Evolutionary conservation across 2,797 vertebrate genomes (phyloP), one percentile per base, ranked within the genome.

Genomic region (Tauraco hartlaubi): DNA sequence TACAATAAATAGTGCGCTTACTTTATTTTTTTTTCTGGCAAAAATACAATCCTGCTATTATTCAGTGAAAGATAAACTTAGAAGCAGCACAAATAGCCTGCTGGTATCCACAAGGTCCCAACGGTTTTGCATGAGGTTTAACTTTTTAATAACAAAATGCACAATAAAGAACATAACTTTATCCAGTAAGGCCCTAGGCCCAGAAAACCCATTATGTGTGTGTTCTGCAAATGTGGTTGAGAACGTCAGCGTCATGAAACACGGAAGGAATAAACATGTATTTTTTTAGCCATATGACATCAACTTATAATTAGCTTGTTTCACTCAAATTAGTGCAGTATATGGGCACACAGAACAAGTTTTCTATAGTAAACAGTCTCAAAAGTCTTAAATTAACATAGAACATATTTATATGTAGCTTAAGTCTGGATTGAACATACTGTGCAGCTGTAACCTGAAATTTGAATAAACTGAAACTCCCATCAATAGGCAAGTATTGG

Each of bases 281-380:
- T 43, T 91, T 95, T 44, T 96, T 96, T 96, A 96, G 96, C 89
- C 92, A 69, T 33, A 90, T 96, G 96, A 94, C 89, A 90, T 97
- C 95, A 94, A 46, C 94, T 96, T 91, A 88, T 96, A 96, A 96
- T 96, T 96, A 94, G 68, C 82, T 81, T 13, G 78, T 85, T 92
- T 92, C 75, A 69, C 92, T 90, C 75, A 59, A 96, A 81, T 74
- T 81, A 59, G 85, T 51, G 51, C 87, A 94, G 87, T n/a, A 39
- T 89, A 92, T 63, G 92, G 68, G 84, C 9, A 13, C 58, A 37
- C 5, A 83, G 73, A 78, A 64, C 33, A 67, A 44, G 46, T 95
- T 75, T 81, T 96, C 95, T 91, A 85, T 94, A 88, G 86, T 67
- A 94, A 94, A 94, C 82, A 96, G 76, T 46, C 76, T 78, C 10